Evolutionary conservation across 1,140 invertebrate species (phyloP).

Genomic region (Papilio glaucus): DNA sequence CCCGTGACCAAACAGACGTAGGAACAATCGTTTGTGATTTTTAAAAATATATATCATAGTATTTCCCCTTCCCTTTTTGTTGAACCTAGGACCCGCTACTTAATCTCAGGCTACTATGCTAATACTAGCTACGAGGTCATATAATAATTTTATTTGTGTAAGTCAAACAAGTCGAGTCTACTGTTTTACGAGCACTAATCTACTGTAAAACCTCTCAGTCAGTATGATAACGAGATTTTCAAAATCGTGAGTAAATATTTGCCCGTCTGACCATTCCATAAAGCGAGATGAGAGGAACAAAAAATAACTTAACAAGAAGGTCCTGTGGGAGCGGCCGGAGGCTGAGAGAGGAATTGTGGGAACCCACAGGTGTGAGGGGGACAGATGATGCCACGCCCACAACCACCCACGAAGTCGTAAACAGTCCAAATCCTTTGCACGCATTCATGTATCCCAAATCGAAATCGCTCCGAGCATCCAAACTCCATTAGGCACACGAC

Average conservation of each 20-base stretch:
- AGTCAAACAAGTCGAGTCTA: conserved; percentile 18
- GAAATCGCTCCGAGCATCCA: conserved; percentile 76
- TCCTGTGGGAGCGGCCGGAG: conserved; percentile 78
- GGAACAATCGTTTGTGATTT: too few species aligned
- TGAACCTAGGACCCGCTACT: neutral
- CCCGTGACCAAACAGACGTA: too few species aligned
- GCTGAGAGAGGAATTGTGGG: conserved; percentile 52
- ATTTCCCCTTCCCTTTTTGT: neutral
- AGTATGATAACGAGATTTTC: conserved; percentile 77
- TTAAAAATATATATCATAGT: too few species aligned
- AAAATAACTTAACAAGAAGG: conserved; percentile 79
- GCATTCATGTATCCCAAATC: conserved; percentile 82
- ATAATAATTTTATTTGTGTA: conserved; percentile 21
- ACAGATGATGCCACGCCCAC: conserved; percentile 72
- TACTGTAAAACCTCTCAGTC: conserved; percentile 51
- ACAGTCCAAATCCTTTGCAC: conserved; percentile 81
- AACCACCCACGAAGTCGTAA: conserved; percentile 81
- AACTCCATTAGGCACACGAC: conserved; percentile 47
- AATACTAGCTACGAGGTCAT: neutral
- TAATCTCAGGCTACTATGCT: neutral
- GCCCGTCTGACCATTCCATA: conserved; percentile 77
- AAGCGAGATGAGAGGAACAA: conserved; percentile 74
- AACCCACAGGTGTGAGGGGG: conserved; percentile 48
- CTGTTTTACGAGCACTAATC: conserved; percentile 44
- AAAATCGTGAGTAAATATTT: conserved; percentile 83